A percentile compares a stretch with the other conserved stretches of the same genome.
Conservation (phyloP, 2,797 vertebrate genomes). For the Menidia menidia region DNA sequence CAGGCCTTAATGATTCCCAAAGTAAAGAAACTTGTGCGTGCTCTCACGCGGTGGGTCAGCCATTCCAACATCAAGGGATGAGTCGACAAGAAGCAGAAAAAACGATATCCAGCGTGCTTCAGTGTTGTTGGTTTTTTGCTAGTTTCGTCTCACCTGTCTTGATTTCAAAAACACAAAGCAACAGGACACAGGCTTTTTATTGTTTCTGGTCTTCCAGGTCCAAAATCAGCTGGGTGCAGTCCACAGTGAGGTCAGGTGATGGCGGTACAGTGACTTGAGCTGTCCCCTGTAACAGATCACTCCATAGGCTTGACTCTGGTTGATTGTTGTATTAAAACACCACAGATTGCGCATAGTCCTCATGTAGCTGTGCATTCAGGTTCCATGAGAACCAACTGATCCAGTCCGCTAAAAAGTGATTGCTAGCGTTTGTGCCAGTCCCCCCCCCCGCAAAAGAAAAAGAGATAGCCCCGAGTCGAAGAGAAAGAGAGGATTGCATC, state of each 20-base stretch:
- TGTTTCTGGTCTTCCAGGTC: conserved; percentile 52
- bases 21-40: conserved; percentile 42
- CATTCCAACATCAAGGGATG: conserved; percentile 54
- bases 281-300: conserved; percentile 59
- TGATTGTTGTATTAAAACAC: conserved; percentile 58
- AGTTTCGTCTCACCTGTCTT: conserved; percentile 25
- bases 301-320: conserved; percentile 36
- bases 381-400: conserved; percentile 37
- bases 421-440: conserved; percentile 43
- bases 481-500: conserved; percentile 65
- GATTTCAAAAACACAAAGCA: conserved; percentile 45
- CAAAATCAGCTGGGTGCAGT: conserved; percentile 29
- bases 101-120: conserved; percentile 76
- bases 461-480: conserved; percentile 48
- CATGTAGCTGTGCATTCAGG: conserved; percentile 67
- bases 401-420: conserved; percentile 49
- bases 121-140: conserved; percentile 39
- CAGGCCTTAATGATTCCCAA: conserved; percentile 45
- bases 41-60: conserved; percentile 39
- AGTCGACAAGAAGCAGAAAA: conserved; percentile 65
- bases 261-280: conserved; percentile 49
- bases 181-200: conserved; percentile 54
- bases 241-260: conserved; percentile 71
- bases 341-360: conserved; percentile 30
- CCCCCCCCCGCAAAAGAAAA: neutral